phyloP scores from a whole-genome alignment of 1,140 invertebrate genomes.

The Magallana gigas region DNA sequence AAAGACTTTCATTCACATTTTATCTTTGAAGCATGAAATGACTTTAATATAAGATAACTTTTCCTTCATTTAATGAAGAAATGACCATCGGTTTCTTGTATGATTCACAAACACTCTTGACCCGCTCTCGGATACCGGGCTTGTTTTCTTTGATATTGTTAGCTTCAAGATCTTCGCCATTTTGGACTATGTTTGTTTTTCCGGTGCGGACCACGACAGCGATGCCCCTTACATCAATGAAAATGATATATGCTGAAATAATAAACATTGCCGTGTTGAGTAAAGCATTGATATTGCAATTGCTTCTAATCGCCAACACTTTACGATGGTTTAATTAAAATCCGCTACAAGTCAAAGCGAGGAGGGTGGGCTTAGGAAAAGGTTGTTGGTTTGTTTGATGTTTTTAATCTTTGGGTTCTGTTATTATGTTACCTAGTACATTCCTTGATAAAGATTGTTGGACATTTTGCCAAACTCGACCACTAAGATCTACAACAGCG shows the following conservation, averaged over 20 bases:
- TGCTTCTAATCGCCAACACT: conserved; percentile 5
- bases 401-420: conserved; percentile 10
- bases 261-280: conserved; percentile 23
- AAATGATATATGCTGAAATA: conserved; percentile 32
- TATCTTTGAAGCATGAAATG: conserved; percentile 36
- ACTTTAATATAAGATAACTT: conserved; percentile 39
- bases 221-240: conserved; percentile 35
- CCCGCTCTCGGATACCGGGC: conserved; percentile 11
- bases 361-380: conserved; percentile 11
- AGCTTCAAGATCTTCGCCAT: conserved; percentile 1
- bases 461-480: not conserved
- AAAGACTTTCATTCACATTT: not conserved
- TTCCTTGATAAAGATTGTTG: not conserved
- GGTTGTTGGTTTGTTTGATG: conserved; percentile 27
- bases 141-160: conserved; percentile 30
- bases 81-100: conserved; percentile 8
- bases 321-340: conserved; percentile 23
- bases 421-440: not conserved
- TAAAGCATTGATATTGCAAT: conserved; percentile 29
- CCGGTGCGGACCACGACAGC: conserved; percentile 1
- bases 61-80: conserved; percentile 32
- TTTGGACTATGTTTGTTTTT: conserved; percentile 19
- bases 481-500: not conserved
- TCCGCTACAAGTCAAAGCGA: not conserved
- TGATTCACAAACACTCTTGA: conserved; percentile 36